Conservation (phyloP, 2,888 invertebrate species). For the Epiblema foenella region DNA sequence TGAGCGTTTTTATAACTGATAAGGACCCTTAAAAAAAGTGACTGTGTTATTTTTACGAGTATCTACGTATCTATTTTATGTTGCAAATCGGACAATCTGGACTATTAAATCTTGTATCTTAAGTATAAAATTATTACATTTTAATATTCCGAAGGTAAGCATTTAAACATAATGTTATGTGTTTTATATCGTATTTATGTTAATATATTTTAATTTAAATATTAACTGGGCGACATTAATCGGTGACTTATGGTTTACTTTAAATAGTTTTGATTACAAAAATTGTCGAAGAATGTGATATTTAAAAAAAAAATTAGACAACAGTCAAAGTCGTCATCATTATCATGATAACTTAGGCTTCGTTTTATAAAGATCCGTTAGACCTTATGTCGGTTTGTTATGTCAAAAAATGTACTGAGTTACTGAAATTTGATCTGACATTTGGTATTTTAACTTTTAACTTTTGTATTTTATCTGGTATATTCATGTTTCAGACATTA, state of each 20-base stretch:
- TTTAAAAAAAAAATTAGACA: not conserved
- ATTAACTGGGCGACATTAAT: conserved; percentile 40
- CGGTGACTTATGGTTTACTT: conserved; percentile 37
- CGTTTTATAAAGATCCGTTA: too few relatives aligned
- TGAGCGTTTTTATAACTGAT: too few relatives aligned
- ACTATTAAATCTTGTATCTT: not conserved
- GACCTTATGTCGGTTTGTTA: too few relatives aligned
- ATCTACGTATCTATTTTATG: not conserved
- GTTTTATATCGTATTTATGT: conserved; percentile 33
- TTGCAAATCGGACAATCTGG: not conserved
- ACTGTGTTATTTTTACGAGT: too few relatives aligned
- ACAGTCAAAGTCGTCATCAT: too few relatives aligned
- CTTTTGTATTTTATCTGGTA: too few relatives aligned
- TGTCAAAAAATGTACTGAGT: too few relatives aligned
- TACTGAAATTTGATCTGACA: too few relatives aligned
- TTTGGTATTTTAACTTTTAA: too few relatives aligned
- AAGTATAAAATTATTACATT: conserved; percentile 13
- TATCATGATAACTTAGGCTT: too few relatives aligned
- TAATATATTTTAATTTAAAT: conserved; percentile 41
- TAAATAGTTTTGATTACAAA: conserved; percentile 25
- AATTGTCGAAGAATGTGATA: not conserved
- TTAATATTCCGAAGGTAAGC: conserved; percentile 35
- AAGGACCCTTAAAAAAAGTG: too few relatives aligned
- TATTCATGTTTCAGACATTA: too few relatives aligned
- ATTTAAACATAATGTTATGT: conserved; percentile 34